Conservation (phyloP, 2,113 vertebrate species). For the Calypte anna region DNA sequence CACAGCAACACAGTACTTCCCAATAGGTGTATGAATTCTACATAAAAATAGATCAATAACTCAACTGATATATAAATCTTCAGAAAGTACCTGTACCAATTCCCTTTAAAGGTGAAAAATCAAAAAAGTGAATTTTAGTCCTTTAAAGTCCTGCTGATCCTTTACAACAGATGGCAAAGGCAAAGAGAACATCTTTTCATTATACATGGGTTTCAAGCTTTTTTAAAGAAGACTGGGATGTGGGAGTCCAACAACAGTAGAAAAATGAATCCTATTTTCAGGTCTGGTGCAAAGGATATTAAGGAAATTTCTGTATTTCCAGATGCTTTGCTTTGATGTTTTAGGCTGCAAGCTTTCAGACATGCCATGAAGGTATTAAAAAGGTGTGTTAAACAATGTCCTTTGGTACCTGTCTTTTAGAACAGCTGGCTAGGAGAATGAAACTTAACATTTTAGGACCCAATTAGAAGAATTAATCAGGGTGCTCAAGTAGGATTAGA, state of each 20-base stretch:
- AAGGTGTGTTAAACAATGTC: not conserved
- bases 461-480: conserved; percentile 33
- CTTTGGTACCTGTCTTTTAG: conserved; percentile 13
- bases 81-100: conserved; percentile 47
- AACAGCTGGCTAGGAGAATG: not conserved
- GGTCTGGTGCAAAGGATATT: conserved; percentile 21
- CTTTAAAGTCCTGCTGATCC: conserved; percentile 59
- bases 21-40: conserved; percentile 37
- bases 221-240: conserved; percentile 47
- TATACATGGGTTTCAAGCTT: conserved; percentile 9
- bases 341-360: conserved; percentile 23
- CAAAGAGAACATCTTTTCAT: conserved; percentile 61
- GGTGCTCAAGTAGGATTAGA: conserved; percentile 23
- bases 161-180: conserved; percentile 52
- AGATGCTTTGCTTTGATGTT: conserved; percentile 49
- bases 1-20: not conserved
- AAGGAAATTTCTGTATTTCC: conserved; percentile 42
- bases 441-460: not conserved
- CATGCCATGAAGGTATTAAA: not conserved
- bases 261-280: conserved; percentile 52
- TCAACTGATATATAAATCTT: conserved; percentile 34
- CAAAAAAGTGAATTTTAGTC: conserved; percentile 59
- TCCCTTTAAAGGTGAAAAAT: conserved; percentile 56
- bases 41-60: conserved; percentile 65
- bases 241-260: conserved; percentile 33